Conservation (phyloP, 2,888 invertebrate genomes). For the Liodrosophila aerea region DNA sequence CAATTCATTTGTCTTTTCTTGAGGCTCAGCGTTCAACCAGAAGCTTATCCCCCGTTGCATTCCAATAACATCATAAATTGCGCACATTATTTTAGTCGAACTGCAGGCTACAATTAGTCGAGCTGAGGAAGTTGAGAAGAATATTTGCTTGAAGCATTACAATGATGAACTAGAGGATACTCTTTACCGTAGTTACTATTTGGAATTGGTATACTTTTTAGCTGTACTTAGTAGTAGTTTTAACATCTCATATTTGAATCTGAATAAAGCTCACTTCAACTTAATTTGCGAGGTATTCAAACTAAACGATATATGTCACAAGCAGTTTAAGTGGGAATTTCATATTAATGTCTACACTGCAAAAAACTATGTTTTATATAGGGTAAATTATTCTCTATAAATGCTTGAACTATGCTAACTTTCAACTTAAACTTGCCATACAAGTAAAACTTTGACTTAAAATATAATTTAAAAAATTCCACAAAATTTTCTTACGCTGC, state of each 20-base stretch:
- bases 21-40: background rate
- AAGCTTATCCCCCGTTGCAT: conserved; percentile 14
- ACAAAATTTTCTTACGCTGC: conserved; percentile 23
- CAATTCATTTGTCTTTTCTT: conserved; percentile 26
- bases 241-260: no score
- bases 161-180: no score
- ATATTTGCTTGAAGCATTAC: no score
- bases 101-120: background rate
- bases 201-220: no score
- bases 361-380: background rate
- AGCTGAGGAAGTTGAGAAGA: background rate
- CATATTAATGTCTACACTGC: conserved; percentile 19
- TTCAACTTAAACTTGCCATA: no score
- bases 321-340: conserved; percentile 37
- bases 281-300: conserved; percentile 8
- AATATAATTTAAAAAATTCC: background rate
- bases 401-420: no score
- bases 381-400: background rate
- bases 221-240: no score
- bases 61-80: conserved; percentile 34
- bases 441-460: no score
- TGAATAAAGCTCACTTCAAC: background rate
- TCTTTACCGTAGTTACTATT: no score
- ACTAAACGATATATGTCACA: conserved; percentile 25
- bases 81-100: conserved; percentile 32